A percentile compares a stretch with the other conserved stretches of the same genome.
Conservation (phyloP, 2,113 vertebrate species). For the Typhlomys cinereus region DNA sequence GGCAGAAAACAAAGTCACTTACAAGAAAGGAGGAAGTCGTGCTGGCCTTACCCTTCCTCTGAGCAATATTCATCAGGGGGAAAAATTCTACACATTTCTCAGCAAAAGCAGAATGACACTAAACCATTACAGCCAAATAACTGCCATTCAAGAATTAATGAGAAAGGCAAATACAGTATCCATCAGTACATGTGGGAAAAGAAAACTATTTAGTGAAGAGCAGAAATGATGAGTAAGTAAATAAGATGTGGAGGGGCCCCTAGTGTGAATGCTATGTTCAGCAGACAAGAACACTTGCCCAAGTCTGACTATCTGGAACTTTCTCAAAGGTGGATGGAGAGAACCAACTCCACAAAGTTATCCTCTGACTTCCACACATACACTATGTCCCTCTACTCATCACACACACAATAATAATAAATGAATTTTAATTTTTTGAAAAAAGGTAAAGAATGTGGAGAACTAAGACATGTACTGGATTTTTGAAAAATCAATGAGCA, state of each 20-base stretch:
- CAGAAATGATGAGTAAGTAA: not conserved
- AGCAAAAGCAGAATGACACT: slow-evolving; percentile 38
- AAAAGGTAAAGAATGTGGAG: not conserved
- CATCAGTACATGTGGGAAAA: not conserved
- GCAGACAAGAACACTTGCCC: too few relatives aligned
- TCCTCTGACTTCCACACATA: too few relatives aligned
- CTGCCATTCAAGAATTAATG: not conserved
- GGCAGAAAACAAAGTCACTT: slow-evolving; percentile 46
- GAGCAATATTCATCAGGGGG: slow-evolving; percentile 45
- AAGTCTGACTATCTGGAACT: too few relatives aligned
- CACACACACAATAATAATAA: too few relatives aligned
- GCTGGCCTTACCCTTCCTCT: slow-evolving; percentile 39
- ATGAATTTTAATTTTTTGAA: too few relatives aligned
- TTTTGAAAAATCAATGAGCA: slow-evolving; percentile 51
- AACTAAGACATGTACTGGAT: not conserved
- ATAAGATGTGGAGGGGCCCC: not conserved
- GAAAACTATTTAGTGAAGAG: not conserved
- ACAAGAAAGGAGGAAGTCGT: slow-evolving; percentile 32
- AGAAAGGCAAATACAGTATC: slow-evolving; percentile 3
- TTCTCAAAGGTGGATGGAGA: too few relatives aligned
- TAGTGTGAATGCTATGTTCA: too few relatives aligned
- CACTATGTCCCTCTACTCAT: too few relatives aligned
- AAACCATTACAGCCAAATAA: slow-evolving; percentile 33
- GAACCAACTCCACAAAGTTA: too few relatives aligned
- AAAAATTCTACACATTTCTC: slow-evolving; percentile 41